phyloP scores from a whole-genome alignment of 2,113 vertebrate species.

The Sturnus vulgaris region DNA sequence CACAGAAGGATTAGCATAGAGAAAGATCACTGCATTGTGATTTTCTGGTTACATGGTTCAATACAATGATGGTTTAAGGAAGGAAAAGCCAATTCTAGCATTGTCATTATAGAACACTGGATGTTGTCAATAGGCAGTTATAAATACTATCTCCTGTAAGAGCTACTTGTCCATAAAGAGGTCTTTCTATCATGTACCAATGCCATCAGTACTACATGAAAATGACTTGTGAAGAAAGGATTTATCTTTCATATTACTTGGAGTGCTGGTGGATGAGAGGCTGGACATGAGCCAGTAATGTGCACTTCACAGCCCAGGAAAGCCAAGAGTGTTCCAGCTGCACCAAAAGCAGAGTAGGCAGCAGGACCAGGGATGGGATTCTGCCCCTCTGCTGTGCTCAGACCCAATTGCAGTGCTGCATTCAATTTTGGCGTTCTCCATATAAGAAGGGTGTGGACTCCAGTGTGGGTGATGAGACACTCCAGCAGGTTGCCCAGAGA shows the following conservation, averaged over 20 bases:
- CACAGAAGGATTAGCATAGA: slow-evolving; percentile 68
- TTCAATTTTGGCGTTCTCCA: not conserved
- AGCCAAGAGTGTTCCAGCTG: accelerated
- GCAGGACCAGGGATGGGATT: not conserved
- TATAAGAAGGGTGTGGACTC: not conserved
- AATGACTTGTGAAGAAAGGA: slow-evolving; percentile 34
- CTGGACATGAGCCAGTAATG: not conserved
- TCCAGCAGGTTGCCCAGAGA: not conserved
- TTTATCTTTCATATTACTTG: not conserved
- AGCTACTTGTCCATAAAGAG: slow-evolving; percentile 28
- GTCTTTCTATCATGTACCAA: not conserved
- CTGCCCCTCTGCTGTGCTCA: not conserved
- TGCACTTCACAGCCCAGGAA: not conserved
- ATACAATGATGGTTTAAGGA: slow-evolving; percentile 73
- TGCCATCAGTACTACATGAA: not conserved
- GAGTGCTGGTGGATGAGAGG: not conserved
- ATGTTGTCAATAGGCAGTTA: slow-evolving; percentile 58
- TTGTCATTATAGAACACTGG: slow-evolving; percentile 44
- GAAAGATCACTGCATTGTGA: slow-evolving; percentile 72
- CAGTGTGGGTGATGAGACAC: not conserved
- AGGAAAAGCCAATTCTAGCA: slow-evolving; percentile 72
- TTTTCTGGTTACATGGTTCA: slow-evolving; percentile 77
- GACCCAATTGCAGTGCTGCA: not conserved
- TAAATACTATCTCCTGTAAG: slow-evolving; percentile 58
- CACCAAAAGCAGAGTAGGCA: not conserved